phyloP scores from a whole-genome alignment of 92 coral and sea anemone genomes.

The Actinernus sp. region DNA sequence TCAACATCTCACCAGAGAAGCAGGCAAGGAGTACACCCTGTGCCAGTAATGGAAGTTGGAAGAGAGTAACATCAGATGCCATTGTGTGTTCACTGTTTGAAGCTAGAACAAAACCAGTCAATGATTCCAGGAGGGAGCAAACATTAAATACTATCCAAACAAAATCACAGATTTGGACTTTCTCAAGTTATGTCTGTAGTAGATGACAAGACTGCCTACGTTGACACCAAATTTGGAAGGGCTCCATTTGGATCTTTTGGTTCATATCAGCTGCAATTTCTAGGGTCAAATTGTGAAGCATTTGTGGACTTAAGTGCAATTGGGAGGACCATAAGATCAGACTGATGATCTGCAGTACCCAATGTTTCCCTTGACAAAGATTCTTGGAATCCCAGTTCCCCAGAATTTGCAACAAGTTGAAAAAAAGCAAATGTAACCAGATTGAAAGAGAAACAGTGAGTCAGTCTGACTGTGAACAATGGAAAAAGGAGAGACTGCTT shows the following conservation, averaged over 20 bases:
- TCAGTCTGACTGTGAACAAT: neutral
- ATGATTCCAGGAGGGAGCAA: no score
- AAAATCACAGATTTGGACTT: neutral
- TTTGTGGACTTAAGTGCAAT: neutral
- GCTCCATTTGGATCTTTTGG: neutral
- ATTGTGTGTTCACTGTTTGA: conserved; percentile 59
- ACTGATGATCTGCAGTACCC: neutral
- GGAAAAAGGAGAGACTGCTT: conserved; percentile 55
- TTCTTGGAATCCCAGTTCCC: neutral
- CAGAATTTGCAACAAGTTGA: neutral
- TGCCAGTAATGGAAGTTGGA: conserved; percentile 46
- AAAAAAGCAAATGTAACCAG: neutral
- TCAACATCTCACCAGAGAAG: conserved; percentile 58
- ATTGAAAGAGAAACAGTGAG: neutral
- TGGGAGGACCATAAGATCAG: neutral
- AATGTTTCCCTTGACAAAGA: neutral
- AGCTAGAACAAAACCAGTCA: conserved; percentile 36
- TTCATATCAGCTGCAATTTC: neutral
- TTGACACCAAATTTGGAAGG: neutral
- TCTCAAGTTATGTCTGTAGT: neutral
- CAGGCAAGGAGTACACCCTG: conserved; percentile 41
- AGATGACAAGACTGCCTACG: neutral
- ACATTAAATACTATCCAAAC: no score
- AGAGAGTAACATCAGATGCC: conserved; percentile 19
- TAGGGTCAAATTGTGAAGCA: neutral